phyloP scores from a whole-genome alignment of 1,140 invertebrate genomes.

The Helicoverpa zea region DNA sequence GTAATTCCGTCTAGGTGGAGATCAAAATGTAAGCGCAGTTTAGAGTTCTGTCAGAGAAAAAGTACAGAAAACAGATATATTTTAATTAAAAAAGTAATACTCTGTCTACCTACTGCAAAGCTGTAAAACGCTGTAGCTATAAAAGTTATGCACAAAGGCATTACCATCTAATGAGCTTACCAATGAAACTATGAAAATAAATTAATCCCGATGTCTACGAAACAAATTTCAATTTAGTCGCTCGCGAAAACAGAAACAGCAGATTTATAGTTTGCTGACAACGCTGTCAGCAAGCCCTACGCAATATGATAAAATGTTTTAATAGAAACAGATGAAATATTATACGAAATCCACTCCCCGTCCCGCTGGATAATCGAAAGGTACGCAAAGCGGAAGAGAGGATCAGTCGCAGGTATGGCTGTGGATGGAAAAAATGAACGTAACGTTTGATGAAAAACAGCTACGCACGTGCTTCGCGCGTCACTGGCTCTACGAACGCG shows the following conservation, averaged over 20 bases:
- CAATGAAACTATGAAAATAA: conserved; percentile 20
- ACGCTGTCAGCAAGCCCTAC: conserved; percentile 41
- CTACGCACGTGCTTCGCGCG: conserved; percentile 48
- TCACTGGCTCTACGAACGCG: conserved; percentile 50
- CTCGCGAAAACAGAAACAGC: conserved; percentile 28
- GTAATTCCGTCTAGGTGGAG: too few species aligned
- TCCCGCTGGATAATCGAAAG: conserved; percentile 59
- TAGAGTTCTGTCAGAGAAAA: too few species aligned
- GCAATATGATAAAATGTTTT: conserved; percentile 51
- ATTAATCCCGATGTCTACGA: conserved; percentile 27
- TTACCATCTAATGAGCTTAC: not conserved
- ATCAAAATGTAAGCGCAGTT: too few species aligned
- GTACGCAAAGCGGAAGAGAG: conserved; percentile 53
- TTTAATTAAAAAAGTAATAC: too few species aligned
- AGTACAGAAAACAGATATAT: too few species aligned
- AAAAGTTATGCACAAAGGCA: not conserved
- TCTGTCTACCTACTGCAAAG: not conserved
- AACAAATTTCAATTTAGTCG: conserved; percentile 36
- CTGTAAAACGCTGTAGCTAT: not conserved
- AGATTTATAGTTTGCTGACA: conserved; percentile 48
- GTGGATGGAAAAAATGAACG: conserved; percentile 51
- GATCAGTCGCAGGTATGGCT: conserved; percentile 51
- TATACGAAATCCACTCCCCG: conserved; percentile 52
- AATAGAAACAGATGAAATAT: conserved; percentile 56
- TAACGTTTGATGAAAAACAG: conserved; percentile 58